A percentile compares a stretch with the other conserved stretches of the same genome.
Evolutionary conservation across 2,113 vertebrate genomes (phyloP).

Genomic region (Calyptomena viridis): DNA sequence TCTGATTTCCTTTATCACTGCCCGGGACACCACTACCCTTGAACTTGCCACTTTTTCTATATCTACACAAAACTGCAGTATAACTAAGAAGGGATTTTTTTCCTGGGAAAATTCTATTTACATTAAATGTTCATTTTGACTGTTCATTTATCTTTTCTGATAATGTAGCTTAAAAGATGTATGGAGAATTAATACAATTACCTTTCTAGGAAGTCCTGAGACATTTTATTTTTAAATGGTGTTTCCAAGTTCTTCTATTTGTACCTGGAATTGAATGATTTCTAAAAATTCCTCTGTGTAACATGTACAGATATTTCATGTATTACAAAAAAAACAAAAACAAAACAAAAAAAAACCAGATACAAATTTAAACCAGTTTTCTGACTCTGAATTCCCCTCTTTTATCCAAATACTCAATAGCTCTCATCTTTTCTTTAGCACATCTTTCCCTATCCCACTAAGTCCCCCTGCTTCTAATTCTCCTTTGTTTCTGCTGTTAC

Average conservation of each 20-base stretch:
- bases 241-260: background rate
- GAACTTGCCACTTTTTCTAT: background rate
- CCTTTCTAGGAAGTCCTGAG: background rate
- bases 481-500: background rate
- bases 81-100: background rate
- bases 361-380: background rate
- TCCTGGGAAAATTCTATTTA: background rate
- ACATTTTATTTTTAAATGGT: background rate
- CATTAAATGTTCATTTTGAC: background rate
- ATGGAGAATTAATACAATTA: background rate
- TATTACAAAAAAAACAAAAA: background rate
- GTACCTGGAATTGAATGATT: background rate
- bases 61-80: background rate
- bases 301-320: background rate
- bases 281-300: background rate
- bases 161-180: background rate
- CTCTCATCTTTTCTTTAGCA: background rate
- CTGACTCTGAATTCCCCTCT: background rate
- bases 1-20: background rate
- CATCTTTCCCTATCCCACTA: background rate
- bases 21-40: background rate
- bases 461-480: background rate
- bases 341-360: background rate
- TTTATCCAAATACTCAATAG: background rate
- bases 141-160: background rate